These are phyloP conservation scores for Tachuris rubrigastra DNA, from an alignment of 2,113 vertebrate genomes.

Conservation along the genomic window DNA sequence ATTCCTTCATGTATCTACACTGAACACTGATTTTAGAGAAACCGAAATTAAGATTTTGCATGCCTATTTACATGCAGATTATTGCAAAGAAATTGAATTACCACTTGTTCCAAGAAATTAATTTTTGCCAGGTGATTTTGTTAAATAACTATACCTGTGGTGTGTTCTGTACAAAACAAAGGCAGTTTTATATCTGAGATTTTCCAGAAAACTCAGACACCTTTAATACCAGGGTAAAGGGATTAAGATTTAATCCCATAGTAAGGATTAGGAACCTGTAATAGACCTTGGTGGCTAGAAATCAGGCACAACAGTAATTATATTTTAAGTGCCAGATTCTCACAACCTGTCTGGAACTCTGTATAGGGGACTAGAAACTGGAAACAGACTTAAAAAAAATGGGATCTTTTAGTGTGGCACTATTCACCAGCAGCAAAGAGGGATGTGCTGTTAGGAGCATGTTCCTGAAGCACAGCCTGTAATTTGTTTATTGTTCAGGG, in stretches of 20 bases:
- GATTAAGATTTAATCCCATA: background rate
- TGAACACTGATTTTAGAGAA: conserved; percentile 38
- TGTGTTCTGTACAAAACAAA: background rate
- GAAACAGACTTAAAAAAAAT: background rate
- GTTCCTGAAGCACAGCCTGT: background rate
- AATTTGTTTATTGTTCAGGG: background rate
- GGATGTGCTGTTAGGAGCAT: background rate
- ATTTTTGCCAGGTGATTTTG: background rate
- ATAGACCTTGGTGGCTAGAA: background rate
- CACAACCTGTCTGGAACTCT: background rate
- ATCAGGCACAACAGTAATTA: background rate
- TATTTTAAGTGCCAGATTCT: background rate
- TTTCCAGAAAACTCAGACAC: background rate
- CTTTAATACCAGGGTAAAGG: background rate
- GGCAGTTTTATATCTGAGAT: background rate
- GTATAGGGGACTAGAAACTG: background rate
- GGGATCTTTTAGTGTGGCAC: background rate
- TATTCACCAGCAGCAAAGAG: background rate
- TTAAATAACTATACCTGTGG: background rate
- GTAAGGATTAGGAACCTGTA: background rate
- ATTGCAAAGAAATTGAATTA: conserved; percentile 34
- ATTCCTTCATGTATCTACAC: conserved; percentile 26
- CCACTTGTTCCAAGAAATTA: conserved; percentile 9
- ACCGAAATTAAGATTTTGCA: conserved; percentile 41
- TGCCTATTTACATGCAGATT: conserved; percentile 26